Percentiles rank a stretch among this genome's conserved stretches.
phyloP scores from a whole-genome alignment of 2,888 invertebrate genomes.

The Acleris laterana region DNA sequence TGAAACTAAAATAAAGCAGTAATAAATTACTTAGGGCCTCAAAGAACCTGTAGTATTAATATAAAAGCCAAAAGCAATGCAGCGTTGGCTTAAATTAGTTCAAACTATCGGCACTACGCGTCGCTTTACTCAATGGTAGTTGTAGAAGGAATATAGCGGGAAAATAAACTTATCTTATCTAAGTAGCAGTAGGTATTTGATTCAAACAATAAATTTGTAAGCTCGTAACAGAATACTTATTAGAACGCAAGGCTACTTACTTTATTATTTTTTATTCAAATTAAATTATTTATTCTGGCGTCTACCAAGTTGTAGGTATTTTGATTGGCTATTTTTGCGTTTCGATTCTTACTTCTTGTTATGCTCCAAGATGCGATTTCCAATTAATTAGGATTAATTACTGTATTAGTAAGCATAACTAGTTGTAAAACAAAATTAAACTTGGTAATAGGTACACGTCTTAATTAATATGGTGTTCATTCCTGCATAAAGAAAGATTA shows the following conservation, averaged over 20 bases:
- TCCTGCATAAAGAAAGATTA: no score
- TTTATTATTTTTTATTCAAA: not conserved
- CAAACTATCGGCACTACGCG: conserved; percentile 51
- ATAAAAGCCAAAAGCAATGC: conserved; percentile 4
- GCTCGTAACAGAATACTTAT: not conserved
- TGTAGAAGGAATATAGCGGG: conserved; percentile 57
- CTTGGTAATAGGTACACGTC: no score
- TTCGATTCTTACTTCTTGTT: no score
- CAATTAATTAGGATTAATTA: no score
- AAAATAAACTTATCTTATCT: conserved; percentile 52
- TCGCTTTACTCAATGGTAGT: conserved; percentile 48
- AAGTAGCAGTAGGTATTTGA: conserved; percentile 7
- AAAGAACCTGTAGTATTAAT: not conserved
- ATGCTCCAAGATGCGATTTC: no score
- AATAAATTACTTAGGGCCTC: not conserved
- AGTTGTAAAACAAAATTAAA: no score
- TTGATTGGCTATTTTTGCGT: no score
- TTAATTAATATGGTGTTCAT: no score
- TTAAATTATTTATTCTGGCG: not conserved
- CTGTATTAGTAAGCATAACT: no score
- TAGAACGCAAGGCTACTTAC: not conserved
- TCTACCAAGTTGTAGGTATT: not conserved
- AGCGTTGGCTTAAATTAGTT: conserved; percentile 51
- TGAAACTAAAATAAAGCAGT: conserved; percentile 48
- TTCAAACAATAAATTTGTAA: not conserved